Evolutionary conservation across 2,113 vertebrate species (phyloP).

Genomic region (Etheostoma spectabile): DNA sequence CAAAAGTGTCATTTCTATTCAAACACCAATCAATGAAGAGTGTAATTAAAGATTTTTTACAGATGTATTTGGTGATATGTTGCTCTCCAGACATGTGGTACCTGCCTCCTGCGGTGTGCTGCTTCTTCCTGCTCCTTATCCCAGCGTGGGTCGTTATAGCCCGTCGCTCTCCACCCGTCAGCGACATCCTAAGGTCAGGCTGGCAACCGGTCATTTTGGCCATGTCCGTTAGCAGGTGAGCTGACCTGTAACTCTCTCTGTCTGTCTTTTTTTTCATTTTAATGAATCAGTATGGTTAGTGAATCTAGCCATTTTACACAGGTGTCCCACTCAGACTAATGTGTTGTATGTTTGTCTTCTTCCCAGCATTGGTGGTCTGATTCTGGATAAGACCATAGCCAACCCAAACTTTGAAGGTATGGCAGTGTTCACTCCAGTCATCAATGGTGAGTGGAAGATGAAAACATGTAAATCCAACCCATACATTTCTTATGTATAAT

Average conservation of each 20-base stretch:
- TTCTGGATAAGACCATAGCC: constrained; percentile 91
- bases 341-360: background rate
- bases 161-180: constrained; percentile 82
- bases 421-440: constrained; percentile 92
- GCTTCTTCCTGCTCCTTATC: constrained; percentile 85
- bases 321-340: background rate
- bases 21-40: background rate
- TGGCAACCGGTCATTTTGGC: constrained; percentile 94
- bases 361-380: constrained; percentile 91
- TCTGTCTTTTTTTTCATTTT: background rate
- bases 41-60: background rate
- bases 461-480: background rate
- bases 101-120: constrained; percentile 84
- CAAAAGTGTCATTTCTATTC: background rate
- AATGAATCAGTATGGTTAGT: background rate
- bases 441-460: constrained; percentile 87
- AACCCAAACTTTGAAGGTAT: constrained; percentile 90
- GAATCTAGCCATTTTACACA: background rate
- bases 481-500: background rate
- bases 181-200: constrained; percentile 89
- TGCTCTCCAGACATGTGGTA: constrained; percentile 84
- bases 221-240: constrained; percentile 94
- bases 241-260: background rate
- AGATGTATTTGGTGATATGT: background rate
- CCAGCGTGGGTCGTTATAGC: constrained; percentile 88